A percentile compares a stretch with the other conserved stretches of the same genome.
phyloP scores from a whole-genome alignment of 2,888 invertebrate genomes.

The Polylopha cassiicola region DNA sequence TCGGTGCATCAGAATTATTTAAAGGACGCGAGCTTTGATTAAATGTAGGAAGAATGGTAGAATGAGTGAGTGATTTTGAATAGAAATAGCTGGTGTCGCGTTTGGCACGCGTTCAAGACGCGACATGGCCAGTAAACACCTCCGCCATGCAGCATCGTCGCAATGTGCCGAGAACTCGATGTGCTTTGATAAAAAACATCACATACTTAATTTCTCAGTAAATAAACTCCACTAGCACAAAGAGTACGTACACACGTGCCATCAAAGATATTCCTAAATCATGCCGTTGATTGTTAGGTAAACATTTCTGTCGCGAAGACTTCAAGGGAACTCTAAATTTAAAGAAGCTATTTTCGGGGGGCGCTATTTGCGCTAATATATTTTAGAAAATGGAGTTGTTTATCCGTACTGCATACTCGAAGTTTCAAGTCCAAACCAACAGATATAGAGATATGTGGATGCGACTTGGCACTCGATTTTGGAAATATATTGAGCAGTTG shows the following conservation, averaged over 20 bases:
- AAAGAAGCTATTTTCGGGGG: constrained; percentile 22
- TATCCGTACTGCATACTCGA: constrained; percentile 4
- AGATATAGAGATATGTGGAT: too few relatives aligned
- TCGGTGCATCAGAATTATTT: constrained; percentile 18
- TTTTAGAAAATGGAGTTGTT: constrained; percentile 15
- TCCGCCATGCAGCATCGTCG: constrained; percentile 17
- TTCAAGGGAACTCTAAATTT: constrained; percentile 27
- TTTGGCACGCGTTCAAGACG: constrained; percentile 63
- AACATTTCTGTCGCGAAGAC: constrained; percentile 32
- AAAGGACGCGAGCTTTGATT: constrained; percentile 13
- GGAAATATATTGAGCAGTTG: too few relatives aligned
- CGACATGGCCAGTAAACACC: constrained; percentile 46
- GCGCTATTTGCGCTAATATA: constrained; percentile 18
- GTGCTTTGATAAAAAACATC: constrained; percentile 54
- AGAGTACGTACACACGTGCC: constrained; percentile 34
- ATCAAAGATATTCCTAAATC: constrained; percentile 52
- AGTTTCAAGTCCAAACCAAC: too few relatives aligned
- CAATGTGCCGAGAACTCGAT: too few relatives aligned
- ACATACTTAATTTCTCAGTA: constrained; percentile 44
- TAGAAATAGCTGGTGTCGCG: constrained; percentile 62
- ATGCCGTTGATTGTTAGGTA: constrained; percentile 42
- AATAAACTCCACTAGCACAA: constrained; percentile 48
- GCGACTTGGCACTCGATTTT: too few relatives aligned
- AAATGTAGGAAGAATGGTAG: constrained; percentile 15
- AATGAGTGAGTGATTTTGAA: constrained; percentile 25